Evolutionary conservation across 2,797 vertebrate genomes (phyloP).

Genomic region (Erethizon dorsatum): DNA sequence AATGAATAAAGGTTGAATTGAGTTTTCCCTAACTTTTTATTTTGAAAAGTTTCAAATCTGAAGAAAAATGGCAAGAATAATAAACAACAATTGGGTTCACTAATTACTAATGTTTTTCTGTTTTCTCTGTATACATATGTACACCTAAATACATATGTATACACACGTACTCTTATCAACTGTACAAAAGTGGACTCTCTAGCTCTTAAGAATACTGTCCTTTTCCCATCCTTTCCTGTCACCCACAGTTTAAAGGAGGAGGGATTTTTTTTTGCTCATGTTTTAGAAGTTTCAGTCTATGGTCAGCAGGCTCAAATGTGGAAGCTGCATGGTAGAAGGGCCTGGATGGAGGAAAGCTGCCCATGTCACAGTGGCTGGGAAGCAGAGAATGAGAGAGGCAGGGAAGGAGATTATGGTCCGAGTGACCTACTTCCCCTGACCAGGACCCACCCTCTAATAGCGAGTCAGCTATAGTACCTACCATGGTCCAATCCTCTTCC

Average conservation of each 20-base stretch:
- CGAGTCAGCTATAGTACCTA: not conserved
- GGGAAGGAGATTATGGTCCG: not conserved
- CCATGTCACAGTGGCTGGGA: not conserved
- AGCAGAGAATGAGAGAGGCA: not conserved
- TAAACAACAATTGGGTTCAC: not conserved
- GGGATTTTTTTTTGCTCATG: not conserved
- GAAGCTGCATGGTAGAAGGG: not conserved
- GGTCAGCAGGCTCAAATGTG: not conserved
- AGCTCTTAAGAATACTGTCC: not conserved
- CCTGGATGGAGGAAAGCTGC: not conserved
- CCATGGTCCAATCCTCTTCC: not conserved
- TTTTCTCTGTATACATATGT: not conserved
- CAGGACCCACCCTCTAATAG: not conserved
- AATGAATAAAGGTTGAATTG: not conserved
- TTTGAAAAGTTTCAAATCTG: slow-evolving; percentile 48
- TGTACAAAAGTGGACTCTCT: not conserved
- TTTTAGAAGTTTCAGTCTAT: not conserved
- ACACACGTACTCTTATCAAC: not conserved
- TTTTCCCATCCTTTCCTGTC: not conserved
- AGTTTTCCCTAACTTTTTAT: not conserved
- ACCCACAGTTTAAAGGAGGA: not conserved
- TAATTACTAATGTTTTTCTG: not conserved
- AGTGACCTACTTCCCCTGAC: not conserved
- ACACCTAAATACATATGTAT: not conserved
- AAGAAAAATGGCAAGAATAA: not conserved